phyloP scores from a whole-genome alignment of 92 coral and sea anemone genomes.

The Parazoanthus darwini region DNA sequence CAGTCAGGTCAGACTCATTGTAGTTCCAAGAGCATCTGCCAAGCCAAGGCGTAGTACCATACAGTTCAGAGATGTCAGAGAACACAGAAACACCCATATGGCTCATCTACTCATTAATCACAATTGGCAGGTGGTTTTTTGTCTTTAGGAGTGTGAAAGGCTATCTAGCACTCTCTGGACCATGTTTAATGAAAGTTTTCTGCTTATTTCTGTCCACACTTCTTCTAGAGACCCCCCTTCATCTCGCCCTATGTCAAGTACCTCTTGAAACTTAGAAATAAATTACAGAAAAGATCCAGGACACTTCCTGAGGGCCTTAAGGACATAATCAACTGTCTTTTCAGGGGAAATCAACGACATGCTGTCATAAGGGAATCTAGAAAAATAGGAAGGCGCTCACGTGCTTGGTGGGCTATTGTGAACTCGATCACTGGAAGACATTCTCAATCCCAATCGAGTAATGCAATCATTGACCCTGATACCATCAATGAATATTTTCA shows the following conservation, averaged over 20 bases:
- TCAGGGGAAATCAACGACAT: conserved; percentile 26
- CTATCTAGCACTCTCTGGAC: conserved; percentile 22
- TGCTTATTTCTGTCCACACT: conserved; percentile 8
- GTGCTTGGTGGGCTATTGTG: conserved; percentile 34
- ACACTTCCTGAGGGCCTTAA: conserved; percentile 26
- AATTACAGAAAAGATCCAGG: conserved; percentile 27
- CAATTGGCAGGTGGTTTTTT: conserved; percentile 32
- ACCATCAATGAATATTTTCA: conserved; percentile 39
- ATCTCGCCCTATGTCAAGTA: conserved; percentile 29
- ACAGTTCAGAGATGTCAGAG: conserved; percentile 43
- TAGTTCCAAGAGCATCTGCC: conserved; percentile 31
- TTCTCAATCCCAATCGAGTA: conserved; percentile 12
- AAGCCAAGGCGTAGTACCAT: conserved; percentile 34
- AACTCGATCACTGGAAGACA: conserved; percentile 41
- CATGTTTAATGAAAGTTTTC: conserved; percentile 22
- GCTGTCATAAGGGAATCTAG: conserved; percentile 24
- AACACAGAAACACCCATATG: conserved; percentile 29
- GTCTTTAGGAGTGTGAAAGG: conserved; percentile 1
- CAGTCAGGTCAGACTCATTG: conserved; percentile 33
- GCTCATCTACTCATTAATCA: conserved; percentile 23
- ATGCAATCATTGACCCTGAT: conserved; percentile 37
- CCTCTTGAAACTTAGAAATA: conserved; percentile 30
- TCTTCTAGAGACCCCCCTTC: conserved; percentile 23
- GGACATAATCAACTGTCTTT: conserved; percentile 18
- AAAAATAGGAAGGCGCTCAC: conserved; percentile 21